Percentiles rank a stretch among this genome's conserved stretches.
phyloP scores from a whole-genome alignment of 2,797 vertebrate genomes.

The Sciaenops ocellatus region DNA sequence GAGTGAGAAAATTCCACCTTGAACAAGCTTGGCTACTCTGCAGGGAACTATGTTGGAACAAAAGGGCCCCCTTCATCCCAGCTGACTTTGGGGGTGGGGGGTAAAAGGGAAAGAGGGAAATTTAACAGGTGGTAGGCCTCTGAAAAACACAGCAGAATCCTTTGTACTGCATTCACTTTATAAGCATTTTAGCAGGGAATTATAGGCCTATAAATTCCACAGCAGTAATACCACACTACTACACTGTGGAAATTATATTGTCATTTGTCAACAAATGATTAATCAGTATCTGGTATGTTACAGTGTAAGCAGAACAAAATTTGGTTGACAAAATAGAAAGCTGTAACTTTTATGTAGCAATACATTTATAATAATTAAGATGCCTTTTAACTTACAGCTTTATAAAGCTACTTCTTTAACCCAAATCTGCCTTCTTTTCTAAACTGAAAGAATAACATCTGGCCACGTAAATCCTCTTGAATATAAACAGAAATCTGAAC shows the following conservation, averaged over 20 bases:
- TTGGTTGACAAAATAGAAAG: not conserved
- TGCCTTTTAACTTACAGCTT: not conserved
- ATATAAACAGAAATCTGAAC: not conserved
- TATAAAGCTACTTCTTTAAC: not conserved
- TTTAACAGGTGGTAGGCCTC: constrained; percentile 77
- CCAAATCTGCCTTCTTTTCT: not conserved
- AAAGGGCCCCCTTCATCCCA: constrained; percentile 84
- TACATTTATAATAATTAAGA: not conserved
- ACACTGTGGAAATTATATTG: not conserved
- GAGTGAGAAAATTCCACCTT: constrained; percentile 80
- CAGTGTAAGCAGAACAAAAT: not conserved
- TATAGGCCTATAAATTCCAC: not conserved
- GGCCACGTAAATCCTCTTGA: not conserved
- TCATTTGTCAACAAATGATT: not conserved
- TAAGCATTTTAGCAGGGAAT: constrained; percentile 4
- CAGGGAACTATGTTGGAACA: constrained; percentile 84
- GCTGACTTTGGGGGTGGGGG: constrained; percentile 80
- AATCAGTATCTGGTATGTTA: not conserved
- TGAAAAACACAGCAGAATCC: constrained; percentile 40
- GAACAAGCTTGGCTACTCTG: constrained; percentile 84
- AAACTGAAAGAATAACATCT: not conserved
- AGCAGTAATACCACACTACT: not conserved
- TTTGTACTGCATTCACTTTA: constrained; percentile 18
- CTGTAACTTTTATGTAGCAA: not conserved
- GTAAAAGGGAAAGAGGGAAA: constrained; percentile 75